Evolutionary conservation across 1,140 invertebrate genomes (phyloP).

Genomic region (Himalopsyche phryganea): DNA sequence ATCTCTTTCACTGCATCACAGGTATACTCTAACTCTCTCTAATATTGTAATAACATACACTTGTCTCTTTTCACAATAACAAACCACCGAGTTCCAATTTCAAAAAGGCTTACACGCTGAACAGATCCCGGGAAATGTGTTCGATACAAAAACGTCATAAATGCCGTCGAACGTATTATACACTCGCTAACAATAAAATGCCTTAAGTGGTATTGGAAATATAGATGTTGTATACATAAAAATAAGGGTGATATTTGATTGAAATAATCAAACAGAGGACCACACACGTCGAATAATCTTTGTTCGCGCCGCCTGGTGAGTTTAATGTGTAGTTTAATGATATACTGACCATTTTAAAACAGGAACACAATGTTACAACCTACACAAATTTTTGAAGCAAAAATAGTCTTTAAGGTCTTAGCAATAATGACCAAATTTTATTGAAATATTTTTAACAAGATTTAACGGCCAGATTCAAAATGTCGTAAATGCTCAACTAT

Average conservation of each 20-base stretch:
- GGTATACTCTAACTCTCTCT: too few relatives aligned
- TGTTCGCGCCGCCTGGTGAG: slow-evolving; percentile 27
- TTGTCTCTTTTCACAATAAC: too few relatives aligned
- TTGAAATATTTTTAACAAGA: slow-evolving; percentile 1
- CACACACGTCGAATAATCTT: slow-evolving; percentile 30
- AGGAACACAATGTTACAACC: not conserved
- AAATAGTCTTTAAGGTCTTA: not conserved
- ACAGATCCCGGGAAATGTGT: too few relatives aligned
- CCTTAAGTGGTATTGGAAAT: too few relatives aligned
- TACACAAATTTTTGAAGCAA: not conserved
- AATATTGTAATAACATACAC: too few relatives aligned
- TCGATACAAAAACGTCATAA: not conserved
- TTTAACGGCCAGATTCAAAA: not conserved
- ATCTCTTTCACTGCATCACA: too few relatives aligned
- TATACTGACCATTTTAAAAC: slow-evolving; percentile 17
- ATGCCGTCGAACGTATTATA: too few relatives aligned
- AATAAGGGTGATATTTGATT: too few relatives aligned
- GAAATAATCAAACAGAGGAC: slow-evolving; percentile 1
- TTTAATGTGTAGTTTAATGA: slow-evolving; percentile 20
- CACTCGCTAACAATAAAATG: too few relatives aligned
- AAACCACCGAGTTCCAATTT: too few relatives aligned
- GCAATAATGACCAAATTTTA: not conserved
- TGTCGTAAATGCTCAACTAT: not conserved
- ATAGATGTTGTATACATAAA: too few relatives aligned
- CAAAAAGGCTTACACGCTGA: too few relatives aligned